Evolutionary conservation across 2,797 vertebrate genomes (phyloP).

Genomic region (Avahi laniger): DNA sequence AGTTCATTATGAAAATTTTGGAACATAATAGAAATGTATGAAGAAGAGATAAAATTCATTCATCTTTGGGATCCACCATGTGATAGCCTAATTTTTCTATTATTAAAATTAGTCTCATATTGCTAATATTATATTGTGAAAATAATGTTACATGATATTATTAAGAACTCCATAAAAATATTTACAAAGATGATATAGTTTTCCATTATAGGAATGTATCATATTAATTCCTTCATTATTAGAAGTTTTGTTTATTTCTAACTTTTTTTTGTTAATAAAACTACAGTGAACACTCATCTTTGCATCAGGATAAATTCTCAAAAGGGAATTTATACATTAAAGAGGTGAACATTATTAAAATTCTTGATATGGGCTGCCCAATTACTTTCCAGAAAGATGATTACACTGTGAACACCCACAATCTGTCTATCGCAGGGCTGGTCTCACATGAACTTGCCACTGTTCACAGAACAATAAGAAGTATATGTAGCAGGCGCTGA

Average conservation of each 20-base stretch:
- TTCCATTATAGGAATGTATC: background rate
- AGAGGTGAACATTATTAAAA: background rate
- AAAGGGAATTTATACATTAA: background rate
- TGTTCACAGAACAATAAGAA: background rate
- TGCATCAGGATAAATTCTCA: constrained; percentile 6
- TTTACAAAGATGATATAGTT: background rate
- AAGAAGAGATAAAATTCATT: background rate
- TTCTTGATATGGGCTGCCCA: background rate
- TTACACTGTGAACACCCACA: background rate
- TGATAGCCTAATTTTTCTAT: background rate
- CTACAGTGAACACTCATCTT: background rate
- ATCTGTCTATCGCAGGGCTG: background rate
- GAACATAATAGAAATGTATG: background rate
- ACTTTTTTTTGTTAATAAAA: background rate
- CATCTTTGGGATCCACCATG: background rate
- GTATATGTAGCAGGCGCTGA: background rate
- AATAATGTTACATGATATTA: background rate
- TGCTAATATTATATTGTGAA: background rate
- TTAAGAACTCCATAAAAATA: background rate
- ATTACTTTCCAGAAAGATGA: background rate
- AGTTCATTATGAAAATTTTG: background rate
- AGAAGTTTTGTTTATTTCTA: background rate
- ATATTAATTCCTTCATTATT: background rate
- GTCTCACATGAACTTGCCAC: background rate
- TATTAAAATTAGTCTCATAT: constrained; percentile 20